A percentile compares a stretch with the other conserved stretches of the same genome.
Conservation (phyloP, 2,888 invertebrate genomes). For the Tridacna gigas region DNA sequence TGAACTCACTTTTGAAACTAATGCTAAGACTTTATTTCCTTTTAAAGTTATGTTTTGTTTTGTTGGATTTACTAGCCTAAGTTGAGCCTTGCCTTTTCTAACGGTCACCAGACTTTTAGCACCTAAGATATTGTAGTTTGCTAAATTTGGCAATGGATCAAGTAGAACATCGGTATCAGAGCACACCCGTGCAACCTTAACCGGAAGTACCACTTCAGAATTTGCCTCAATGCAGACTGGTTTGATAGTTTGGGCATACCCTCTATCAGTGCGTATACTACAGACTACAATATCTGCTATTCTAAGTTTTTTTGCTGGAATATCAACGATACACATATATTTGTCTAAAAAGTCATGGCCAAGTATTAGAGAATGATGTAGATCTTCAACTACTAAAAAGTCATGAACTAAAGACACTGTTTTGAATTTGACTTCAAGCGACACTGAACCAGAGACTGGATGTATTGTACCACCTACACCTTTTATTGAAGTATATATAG, state of each 20-base stretch:
- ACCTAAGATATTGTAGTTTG: conserved; percentile 33
- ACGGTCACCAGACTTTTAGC: conserved; percentile 45
- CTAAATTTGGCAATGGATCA: too few relatives aligned
- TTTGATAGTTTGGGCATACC: conserved; percentile 34
- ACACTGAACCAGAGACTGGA: conserved; percentile 10
- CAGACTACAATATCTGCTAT: conserved; percentile 26
- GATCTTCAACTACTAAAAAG: too few relatives aligned
- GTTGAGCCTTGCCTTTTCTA: conserved; percentile 30
- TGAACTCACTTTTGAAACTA: too few relatives aligned
- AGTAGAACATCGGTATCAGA: too few relatives aligned
- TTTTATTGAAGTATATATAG: conserved; percentile 12
- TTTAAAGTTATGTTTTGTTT: conserved; percentile 26
- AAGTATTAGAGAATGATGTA: conserved; percentile 6
- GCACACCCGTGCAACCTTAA: too few relatives aligned
- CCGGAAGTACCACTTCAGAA: conserved; percentile 28
- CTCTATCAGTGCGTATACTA: conserved; percentile 21
- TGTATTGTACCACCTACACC: too few relatives aligned
- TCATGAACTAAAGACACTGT: background rate
- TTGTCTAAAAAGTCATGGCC: conserved; percentile 6
- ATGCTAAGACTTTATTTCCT: conserved; percentile 39
- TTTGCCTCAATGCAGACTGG: conserved; percentile 13
- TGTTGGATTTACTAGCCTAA: conserved; percentile 37
- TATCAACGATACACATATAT: conserved; percentile 17
- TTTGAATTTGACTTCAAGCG: conserved; percentile 26
- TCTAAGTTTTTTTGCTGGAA: conserved; percentile 7